A percentile compares a stretch with the other conserved stretches of the same genome.
phyloP scores from a whole-genome alignment of 2,797 vertebrate species.

The Spinus pinus region DNA sequence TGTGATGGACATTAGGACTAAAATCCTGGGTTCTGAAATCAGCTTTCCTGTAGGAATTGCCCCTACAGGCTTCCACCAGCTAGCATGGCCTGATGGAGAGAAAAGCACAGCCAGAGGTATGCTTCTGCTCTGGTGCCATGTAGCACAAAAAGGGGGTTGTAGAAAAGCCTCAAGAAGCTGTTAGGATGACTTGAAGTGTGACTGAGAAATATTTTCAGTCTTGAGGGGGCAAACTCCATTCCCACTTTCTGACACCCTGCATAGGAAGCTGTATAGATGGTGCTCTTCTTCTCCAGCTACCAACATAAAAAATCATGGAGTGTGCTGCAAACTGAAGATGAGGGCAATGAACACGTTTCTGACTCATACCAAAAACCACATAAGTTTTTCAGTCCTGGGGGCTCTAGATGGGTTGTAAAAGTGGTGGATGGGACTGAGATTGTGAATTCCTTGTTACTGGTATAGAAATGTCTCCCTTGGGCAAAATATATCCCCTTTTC shows the following conservation, averaged over 20 bases:
- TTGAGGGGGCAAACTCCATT: not conserved
- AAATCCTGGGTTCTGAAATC: slow-evolving; percentile 86
- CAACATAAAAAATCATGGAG: not conserved
- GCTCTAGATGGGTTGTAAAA: not conserved
- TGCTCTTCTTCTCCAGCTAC: not conserved
- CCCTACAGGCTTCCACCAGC: slow-evolving; percentile 88
- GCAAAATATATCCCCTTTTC: not conserved
- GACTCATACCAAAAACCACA: not conserved
- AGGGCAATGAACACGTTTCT: not conserved
- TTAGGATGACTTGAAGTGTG: not conserved
- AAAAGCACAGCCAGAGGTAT: slow-evolving; percentile 90
- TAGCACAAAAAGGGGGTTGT: not conserved
- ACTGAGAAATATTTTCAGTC: not conserved
- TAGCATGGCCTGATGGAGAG: slow-evolving; percentile 92
- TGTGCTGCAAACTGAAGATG: not conserved
- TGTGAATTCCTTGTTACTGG: not conserved
- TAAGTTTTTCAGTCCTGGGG: not conserved
- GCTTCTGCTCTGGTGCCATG: not conserved
- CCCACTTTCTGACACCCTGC: not conserved
- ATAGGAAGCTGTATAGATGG: not conserved
- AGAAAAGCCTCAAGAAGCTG: not conserved
- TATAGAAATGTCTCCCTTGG: not conserved
- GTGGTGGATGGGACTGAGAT: not conserved
- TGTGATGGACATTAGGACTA: slow-evolving; percentile 82
- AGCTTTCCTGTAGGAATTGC: slow-evolving; percentile 90